These are phyloP conservation scores for Pollenia angustigena DNA, from an alignment of 2,888 invertebrate species.

Conservation along the genomic window DNA sequence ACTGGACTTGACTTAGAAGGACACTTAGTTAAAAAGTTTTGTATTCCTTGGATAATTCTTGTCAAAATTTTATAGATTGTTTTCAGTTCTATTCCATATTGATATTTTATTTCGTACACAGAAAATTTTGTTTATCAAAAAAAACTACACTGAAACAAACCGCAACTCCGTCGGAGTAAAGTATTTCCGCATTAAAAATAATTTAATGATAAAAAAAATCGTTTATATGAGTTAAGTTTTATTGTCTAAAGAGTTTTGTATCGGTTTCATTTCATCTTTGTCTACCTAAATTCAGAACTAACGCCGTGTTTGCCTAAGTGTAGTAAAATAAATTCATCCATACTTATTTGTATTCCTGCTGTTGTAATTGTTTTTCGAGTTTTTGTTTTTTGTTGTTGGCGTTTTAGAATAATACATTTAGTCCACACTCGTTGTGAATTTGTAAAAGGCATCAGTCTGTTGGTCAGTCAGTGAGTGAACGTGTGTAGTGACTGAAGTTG, in stretches of 20 bases:
- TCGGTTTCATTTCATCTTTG: background rate
- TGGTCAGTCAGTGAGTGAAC: slow-evolving; percentile 75
- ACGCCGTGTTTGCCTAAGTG: slow-evolving; percentile 40
- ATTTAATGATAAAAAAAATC: background rate
- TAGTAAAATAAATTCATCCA: background rate
- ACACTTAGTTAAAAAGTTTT: no score
- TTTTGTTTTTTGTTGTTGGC: slow-evolving; percentile 47
- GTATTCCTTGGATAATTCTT: no score
- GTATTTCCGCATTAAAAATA: background rate
- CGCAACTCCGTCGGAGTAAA: background rate
- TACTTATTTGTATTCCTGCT: background rate
- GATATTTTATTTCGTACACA: background rate
- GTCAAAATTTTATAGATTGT: background rate
- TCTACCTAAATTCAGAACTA: slow-evolving; percentile 2
- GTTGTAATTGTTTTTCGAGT: slow-evolving; percentile 43
- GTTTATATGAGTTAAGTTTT: background rate
- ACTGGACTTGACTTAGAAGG: no score
- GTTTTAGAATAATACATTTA: slow-evolving; percentile 39
- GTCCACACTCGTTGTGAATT: slow-evolving; percentile 76
- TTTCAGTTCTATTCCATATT: background rate
- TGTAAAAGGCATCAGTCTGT: slow-evolving; percentile 72
- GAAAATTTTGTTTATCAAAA: slow-evolving; percentile 4
- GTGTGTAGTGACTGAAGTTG: slow-evolving; percentile 64
- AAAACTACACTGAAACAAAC: slow-evolving; percentile 27
- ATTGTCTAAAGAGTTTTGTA: background rate